Conservation (phyloP, 1,140 invertebrate species). For the Lepidurus packardi region DNA sequence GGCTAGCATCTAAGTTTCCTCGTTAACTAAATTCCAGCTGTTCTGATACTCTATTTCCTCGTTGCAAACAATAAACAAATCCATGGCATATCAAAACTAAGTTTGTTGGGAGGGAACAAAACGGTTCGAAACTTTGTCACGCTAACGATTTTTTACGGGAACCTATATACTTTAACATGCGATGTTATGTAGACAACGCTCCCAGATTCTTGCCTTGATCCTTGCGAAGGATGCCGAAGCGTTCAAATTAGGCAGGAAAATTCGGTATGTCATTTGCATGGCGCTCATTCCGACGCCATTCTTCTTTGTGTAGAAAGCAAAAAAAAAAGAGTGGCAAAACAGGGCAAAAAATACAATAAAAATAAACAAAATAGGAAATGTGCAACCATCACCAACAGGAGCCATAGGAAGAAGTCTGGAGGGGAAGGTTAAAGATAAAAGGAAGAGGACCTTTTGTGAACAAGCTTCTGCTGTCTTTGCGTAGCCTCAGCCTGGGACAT, state of each 20-base stretch:
- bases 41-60: too few species aligned
- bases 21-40: too few species aligned
- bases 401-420: constrained; percentile 2
- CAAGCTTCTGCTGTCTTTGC: constrained; percentile 4
- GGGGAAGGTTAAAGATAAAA: neutral
- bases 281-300: neutral
- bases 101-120: too few species aligned
- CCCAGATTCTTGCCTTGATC: neutral
- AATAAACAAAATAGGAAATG: neutral
- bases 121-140: too few species aligned
- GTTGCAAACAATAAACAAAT: too few species aligned
- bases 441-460: constrained; percentile 8
- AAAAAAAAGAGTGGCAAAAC: neutral
- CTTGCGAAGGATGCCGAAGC: neutral
- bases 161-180: neutral
- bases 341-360: neutral
- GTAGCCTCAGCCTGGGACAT: neutral
- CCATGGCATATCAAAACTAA: too few species aligned
- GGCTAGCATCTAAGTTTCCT: too few species aligned
- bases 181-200: neutral
- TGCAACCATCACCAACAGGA: constrained; percentile 6
- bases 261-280: constrained; percentile 9
- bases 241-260: constrained; percentile 14
- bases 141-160: neutral
- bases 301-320: neutral